Evolutionary conservation across 1,140 invertebrate genomes (phyloP), one percentile per base, ranked within the genome.

Genomic region (Cataglyphis hispanica): DNA sequence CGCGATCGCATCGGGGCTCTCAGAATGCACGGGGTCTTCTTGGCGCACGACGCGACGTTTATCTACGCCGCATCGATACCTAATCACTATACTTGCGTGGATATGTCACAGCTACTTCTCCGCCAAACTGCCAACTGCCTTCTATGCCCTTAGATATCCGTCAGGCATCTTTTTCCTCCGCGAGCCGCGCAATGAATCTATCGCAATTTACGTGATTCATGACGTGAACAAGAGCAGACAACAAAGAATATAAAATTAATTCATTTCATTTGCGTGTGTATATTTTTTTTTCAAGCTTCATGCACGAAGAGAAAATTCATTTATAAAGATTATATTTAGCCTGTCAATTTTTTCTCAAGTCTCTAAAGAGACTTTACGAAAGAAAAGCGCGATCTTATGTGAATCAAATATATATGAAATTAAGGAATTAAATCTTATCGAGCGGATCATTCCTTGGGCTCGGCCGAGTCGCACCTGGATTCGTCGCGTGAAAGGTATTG

Each of bases 11-110:
- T 50, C 27, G 43, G 50, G 22, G 10, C 58, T 10, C 58, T 19
- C 43, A 22, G 58, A 78, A 72, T 70, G 78, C 75, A 46, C 63
- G 63, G 74, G 40, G n/a, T n/a, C n/a, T n/a, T 50, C 46, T 11
- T 46, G 43, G 43, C 43, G 46, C 84, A 64, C 50, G 31, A 11
- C 66, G 60, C 34, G 64, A 58, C 77, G 53, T 50, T 77, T 83
- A 74, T 74, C 78, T 88, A 50, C 34, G 61, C 46, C 34, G 58
- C 58, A 89, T 88, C 75, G 75, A 89, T 64, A 84, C 56, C 63
- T 75, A 89, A 88, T 89, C 87, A 70, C 61, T 84, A 40, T 72
- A 58, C 31, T 61, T 46, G 40, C 13, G 25, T 66, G 37, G 37
- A 83, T 72, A 60, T 60, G 53, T 83, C 67, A 74, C 67, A 46